These are phyloP conservation scores for Felis chaus DNA, from an alignment of 2,113 vertebrate genomes.

Conservation along the genomic window DNA sequence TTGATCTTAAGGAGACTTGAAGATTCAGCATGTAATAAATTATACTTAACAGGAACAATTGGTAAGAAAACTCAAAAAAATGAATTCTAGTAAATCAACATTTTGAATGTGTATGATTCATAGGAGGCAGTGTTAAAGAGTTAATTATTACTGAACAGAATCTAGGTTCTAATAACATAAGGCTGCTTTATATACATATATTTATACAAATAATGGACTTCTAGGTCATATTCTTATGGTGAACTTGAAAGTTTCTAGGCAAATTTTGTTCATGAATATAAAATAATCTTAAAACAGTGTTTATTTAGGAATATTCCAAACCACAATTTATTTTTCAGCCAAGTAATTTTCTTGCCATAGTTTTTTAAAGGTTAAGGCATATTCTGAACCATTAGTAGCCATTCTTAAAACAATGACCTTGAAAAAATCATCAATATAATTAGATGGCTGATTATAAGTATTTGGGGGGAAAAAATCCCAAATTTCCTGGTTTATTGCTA, in stretches of 20 bases:
- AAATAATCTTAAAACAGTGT: not conserved
- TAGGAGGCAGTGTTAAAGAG: not conserved
- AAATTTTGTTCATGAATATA: not conserved
- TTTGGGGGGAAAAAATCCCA: not conserved
- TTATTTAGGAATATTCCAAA: not conserved
- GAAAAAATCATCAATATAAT: not conserved
- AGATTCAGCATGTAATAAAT: not conserved
- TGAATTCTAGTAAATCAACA: not conserved
- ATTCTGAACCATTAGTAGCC: not conserved
- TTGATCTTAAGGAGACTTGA: not conserved
- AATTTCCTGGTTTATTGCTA: not conserved
- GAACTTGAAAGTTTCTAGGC: not conserved
- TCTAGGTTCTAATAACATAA: not conserved
- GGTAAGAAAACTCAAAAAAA: not conserved
- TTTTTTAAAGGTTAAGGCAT: not conserved
- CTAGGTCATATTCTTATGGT: not conserved
- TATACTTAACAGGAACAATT: not conserved
- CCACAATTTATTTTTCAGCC: not conserved
- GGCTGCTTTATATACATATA: not conserved
- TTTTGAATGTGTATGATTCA: conserved; percentile 18
- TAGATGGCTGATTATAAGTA: not conserved
- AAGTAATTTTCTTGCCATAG: not conserved
- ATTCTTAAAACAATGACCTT: not conserved
- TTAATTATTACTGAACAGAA: not conserved
- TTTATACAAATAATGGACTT: not conserved